Percentiles rank a stretch among this genome's conserved stretches.
Evolutionary conservation across 1,140 invertebrate genomes (phyloP).

Genomic region (Meteorus sp.): DNA sequence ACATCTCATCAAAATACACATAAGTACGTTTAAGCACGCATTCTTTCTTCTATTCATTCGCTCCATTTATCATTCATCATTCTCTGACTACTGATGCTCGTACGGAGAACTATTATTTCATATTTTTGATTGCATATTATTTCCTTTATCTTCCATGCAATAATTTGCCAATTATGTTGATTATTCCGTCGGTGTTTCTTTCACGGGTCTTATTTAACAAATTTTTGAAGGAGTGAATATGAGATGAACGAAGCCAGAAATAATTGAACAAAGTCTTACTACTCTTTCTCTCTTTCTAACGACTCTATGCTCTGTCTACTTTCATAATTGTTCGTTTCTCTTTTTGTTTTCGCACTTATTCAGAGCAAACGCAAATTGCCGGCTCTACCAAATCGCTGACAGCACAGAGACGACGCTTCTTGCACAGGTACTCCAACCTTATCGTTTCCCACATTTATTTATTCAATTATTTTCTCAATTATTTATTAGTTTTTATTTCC

Average conservation of each 20-base stretch:
- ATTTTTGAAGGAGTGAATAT: not conserved
- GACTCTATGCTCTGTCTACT: constrained; percentile 28
- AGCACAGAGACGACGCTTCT: constrained; percentile 59
- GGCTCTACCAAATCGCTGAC: constrained; percentile 58
- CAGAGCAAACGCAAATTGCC: constrained; percentile 59
- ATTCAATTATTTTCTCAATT: constrained; percentile 23
- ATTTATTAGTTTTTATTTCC: constrained; percentile 29
- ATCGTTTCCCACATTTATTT: constrained; percentile 38
- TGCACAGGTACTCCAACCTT: constrained; percentile 57
- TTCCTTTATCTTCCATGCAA: not conserved
- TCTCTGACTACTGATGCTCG: not conserved
- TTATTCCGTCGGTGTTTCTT: too few species aligned
- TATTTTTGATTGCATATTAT: not conserved
- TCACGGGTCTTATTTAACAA: not conserved
- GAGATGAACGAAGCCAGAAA: too few species aligned
- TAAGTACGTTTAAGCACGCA: not conserved
- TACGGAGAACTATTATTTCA: not conserved
- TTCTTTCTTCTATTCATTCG: constrained; percentile 14
- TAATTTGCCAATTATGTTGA: too few species aligned
- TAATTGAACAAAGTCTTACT: too few species aligned
- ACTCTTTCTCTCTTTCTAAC: constrained; percentile 22
- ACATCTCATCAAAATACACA: too few species aligned
- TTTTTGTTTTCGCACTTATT: constrained; percentile 50
- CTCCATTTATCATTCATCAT: constrained; percentile 5
- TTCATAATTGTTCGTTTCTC: constrained; percentile 29